A percentile compares a stretch with the other conserved stretches of the same genome.
phyloP scores from a whole-genome alignment of 2,113 vertebrate genomes.

The Peromyscus leucopus region DNA sequence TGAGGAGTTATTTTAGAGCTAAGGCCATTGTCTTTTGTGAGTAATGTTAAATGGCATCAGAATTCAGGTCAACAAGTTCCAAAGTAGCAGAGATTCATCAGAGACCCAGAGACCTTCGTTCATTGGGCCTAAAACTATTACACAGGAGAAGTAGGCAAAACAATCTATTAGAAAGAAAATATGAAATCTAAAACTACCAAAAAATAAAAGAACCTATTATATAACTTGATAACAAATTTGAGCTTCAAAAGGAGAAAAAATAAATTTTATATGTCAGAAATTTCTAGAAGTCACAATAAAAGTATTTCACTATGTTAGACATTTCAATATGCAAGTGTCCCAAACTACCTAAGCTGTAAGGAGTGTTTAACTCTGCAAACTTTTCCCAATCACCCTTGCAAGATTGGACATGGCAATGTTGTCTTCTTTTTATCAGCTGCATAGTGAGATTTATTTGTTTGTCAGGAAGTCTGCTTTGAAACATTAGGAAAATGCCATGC shows the following conservation, averaged over 20 bases:
- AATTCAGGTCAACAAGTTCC: slow-evolving; percentile 14
- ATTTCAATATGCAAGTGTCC: background rate
- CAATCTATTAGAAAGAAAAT: background rate
- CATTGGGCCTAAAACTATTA: background rate
- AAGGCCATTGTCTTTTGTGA: background rate
- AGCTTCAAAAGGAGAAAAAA: background rate
- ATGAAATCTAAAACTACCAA: background rate
- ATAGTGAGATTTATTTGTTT: slow-evolving; percentile 42
- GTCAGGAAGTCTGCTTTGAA: slow-evolving; percentile 14
- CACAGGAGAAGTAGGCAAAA: background rate
- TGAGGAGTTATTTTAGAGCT: background rate
- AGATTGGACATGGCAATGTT: background rate
- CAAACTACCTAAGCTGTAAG: slow-evolving; percentile 6
- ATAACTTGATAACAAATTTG: slow-evolving; percentile 3
- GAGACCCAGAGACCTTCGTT: background rate
- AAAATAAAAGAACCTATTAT: background rate
- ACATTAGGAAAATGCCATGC: background rate
- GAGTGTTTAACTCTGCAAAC: background rate
- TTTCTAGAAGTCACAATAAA: background rate
- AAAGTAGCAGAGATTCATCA: background rate
- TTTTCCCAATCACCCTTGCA: slow-evolving; percentile 34
- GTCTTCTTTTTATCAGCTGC: background rate
- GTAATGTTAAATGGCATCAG: slow-evolving; percentile 48
- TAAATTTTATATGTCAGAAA: background rate
- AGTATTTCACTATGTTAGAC: background rate